phyloP scores from a whole-genome alignment of 2,888 invertebrate genomes.

The Enchytraeus crypticus region DNA sequence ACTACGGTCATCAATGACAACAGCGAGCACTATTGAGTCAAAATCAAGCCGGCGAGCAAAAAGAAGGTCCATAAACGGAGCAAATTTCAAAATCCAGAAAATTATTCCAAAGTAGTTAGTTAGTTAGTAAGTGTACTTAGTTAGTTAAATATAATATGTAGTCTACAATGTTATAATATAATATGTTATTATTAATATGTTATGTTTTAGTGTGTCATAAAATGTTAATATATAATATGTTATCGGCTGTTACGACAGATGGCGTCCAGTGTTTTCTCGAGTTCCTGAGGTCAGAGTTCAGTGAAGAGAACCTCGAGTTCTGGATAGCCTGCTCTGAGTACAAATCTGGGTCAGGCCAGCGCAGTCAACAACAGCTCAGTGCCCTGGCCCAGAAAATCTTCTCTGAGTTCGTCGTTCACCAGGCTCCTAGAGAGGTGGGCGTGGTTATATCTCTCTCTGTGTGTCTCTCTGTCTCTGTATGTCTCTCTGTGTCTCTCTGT shows the following conservation, averaged over 20 bases:
- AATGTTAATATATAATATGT: too few relatives aligned
- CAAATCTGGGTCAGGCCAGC: slow-evolving; percentile 38
- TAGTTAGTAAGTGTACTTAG: too few relatives aligned
- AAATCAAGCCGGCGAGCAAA: too few relatives aligned
- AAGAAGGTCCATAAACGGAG: too few relatives aligned
- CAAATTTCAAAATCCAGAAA: too few relatives aligned
- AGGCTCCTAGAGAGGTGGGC: slow-evolving; percentile 53
- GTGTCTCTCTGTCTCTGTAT: too few relatives aligned
- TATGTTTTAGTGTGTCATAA: too few relatives aligned
- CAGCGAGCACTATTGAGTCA: too few relatives aligned
- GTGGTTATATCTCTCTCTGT: neutral
- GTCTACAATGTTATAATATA: neutral
- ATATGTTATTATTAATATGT: neutral
- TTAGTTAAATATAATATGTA: too few relatives aligned
- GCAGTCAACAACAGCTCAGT: slow-evolving; percentile 41
- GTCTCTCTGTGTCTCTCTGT: too few relatives aligned
- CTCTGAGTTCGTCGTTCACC: slow-evolving; percentile 52
- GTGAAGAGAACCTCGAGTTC: slow-evolving; percentile 56
- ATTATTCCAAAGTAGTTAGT: too few relatives aligned
- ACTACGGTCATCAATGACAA: too few relatives aligned
- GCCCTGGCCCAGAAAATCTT: slow-evolving; percentile 52
- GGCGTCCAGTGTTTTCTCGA: slow-evolving; percentile 54
- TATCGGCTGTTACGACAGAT: slow-evolving; percentile 43
- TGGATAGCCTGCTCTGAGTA: slow-evolving; percentile 56
- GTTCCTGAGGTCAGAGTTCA: slow-evolving; percentile 54